Evolutionary conservation across 2,113 vertebrate species (phyloP).

Genomic region (Corapipo altera): DNA sequence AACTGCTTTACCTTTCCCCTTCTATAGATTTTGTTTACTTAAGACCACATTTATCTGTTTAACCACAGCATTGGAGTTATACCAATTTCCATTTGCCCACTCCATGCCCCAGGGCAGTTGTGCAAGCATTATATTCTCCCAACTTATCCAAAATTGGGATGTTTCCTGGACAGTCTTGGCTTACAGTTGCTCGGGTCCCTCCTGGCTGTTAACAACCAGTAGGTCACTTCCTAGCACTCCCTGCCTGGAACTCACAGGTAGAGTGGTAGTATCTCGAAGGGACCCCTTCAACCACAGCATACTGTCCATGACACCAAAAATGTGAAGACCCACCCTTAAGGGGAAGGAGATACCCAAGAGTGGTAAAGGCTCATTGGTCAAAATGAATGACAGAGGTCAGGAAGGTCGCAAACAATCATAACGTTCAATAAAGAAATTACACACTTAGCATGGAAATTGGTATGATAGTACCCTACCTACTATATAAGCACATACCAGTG

Average conservation of each 20-base stretch:
- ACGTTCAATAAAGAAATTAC: neutral
- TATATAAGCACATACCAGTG: too few species aligned
- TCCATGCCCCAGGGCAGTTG: neutral
- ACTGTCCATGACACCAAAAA: accelerated
- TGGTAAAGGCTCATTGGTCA: neutral
- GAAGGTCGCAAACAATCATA: neutral
- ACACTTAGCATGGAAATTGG: neutral
- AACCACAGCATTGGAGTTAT: neutral
- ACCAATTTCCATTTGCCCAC: neutral
- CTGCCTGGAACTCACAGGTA: accelerated
- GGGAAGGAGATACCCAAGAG: neutral
- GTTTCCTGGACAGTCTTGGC: neutral
- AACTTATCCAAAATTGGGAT: neutral
- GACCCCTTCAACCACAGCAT: too few species aligned
- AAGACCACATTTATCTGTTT: neutral
- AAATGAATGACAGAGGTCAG: neutral
- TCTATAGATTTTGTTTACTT: neutral
- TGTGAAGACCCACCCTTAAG: too few species aligned
- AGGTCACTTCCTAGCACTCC: neutral
- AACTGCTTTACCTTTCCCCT: neutral
- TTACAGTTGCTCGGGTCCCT: neutral
- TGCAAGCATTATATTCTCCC: neutral
- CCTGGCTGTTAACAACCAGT: neutral
- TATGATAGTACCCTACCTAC: neutral
- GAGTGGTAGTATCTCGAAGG: neutral